Evolutionary conservation across 2,113 vertebrate genomes (phyloP).

Genomic region (Dolichotis patagonum): DNA sequence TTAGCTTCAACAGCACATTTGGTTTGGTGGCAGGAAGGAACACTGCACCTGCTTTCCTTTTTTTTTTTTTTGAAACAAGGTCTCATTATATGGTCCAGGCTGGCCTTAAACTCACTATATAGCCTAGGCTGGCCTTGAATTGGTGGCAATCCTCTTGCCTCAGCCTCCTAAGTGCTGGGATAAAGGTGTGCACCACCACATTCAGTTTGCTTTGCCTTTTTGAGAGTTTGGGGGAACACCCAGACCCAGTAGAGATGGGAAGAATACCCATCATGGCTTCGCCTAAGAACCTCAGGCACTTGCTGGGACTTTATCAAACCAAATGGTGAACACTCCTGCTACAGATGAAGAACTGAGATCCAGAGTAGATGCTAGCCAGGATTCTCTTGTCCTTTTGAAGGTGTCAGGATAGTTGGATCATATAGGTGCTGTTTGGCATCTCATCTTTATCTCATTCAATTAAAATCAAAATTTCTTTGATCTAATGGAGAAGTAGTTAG

Average conservation of each 20-base stretch:
- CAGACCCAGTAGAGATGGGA: background rate
- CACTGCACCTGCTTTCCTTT: background rate
- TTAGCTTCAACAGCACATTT: background rate
- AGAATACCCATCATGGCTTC: background rate
- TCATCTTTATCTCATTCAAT: slow-evolving; percentile 32
- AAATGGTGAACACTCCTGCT: background rate
- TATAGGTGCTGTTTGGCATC: background rate
- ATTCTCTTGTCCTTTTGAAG: slow-evolving; percentile 38
- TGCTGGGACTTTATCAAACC: background rate
- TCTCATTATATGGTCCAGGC: background rate
- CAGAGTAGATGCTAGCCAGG: background rate
- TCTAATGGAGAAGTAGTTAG: background rate
- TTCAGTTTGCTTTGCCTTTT: background rate
- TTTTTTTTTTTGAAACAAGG: background rate
- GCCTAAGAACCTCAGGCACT: background rate
- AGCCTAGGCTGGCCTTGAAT: background rate
- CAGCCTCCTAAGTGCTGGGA: background rate
- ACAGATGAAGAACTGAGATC: slow-evolving; percentile 2
- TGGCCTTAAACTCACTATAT: background rate
- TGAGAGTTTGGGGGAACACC: background rate
- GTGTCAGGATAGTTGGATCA: background rate
- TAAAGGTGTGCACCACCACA: background rate
- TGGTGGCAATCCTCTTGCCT: background rate
- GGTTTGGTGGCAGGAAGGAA: background rate
- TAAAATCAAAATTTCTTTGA: slow-evolving; percentile 33